A percentile compares a stretch with the other conserved stretches of the same genome.
Conservation (phyloP, 2,888 invertebrate genomes). For the Tanytarsus gracilentus region DNA sequence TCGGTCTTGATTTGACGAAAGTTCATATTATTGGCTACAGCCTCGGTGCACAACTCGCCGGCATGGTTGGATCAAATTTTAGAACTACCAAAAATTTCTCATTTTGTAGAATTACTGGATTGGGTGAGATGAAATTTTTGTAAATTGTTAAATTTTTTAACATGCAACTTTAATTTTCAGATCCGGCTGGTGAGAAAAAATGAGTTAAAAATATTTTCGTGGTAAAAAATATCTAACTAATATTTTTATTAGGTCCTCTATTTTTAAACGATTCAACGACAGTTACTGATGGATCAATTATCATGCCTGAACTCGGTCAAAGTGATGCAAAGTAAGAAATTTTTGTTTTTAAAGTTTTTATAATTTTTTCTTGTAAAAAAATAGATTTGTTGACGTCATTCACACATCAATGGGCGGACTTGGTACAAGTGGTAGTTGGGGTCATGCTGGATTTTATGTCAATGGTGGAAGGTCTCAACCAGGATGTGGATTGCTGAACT, state of each 20-base stretch:
- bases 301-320: neutral
- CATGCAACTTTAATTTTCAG: no score
- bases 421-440: neutral
- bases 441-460: neutral
- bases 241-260: neutral
- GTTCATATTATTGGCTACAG: neutral
- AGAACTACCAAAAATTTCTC: no score
- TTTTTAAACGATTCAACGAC: neutral
- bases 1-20: neutral
- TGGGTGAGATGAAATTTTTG: no score
- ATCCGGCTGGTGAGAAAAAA: neutral
- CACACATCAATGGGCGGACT: neutral
- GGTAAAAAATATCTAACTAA: neutral
- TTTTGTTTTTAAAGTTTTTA: neutral
- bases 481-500: neutral
- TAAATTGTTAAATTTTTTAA: no score
- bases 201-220: no score
- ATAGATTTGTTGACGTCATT: neutral
- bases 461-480: neutral
- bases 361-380: neutral
- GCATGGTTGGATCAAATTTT: neutral
- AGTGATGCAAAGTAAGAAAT: neutral
- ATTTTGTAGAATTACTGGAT: neutral
- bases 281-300: neutral
- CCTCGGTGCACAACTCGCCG: neutral